These are phyloP conservation scores for Oophaga pumilio DNA, from an alignment of 2,113 vertebrate genomes.

Conservation along the genomic window DNA sequence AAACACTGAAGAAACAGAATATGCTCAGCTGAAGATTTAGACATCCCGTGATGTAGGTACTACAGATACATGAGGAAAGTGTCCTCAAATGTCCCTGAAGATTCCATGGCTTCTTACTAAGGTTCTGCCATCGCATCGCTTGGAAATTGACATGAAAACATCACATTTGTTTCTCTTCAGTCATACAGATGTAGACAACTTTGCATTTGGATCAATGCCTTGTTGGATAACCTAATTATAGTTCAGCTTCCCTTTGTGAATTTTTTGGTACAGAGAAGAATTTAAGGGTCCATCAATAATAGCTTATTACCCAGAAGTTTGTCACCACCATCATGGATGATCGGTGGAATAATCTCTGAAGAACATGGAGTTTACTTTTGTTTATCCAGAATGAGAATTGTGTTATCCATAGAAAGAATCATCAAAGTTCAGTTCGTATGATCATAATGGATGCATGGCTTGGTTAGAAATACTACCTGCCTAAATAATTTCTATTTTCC, in stretches of 20 bases:
- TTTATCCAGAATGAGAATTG: too few species aligned
- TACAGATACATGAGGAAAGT: not conserved
- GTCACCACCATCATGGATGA: not conserved
- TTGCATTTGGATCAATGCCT: not conserved
- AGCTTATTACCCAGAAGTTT: not conserved
- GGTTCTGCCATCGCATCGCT: not conserved
- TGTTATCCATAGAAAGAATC: not conserved
- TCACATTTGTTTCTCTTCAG: not conserved
- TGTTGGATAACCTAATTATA: not conserved
- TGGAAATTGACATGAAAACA: not conserved
- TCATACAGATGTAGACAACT: not conserved
- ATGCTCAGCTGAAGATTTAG: not conserved
- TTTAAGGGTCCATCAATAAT: not conserved
- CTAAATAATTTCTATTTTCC: not conserved
- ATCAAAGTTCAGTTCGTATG: not conserved
- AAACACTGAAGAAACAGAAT: not conserved
- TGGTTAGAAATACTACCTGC: not conserved
- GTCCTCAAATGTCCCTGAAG: not conserved
- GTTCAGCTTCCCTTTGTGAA: not conserved
- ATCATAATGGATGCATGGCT: too few species aligned
- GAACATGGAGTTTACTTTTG: too few species aligned
- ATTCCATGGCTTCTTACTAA: not conserved
- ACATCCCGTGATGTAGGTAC: not conserved
- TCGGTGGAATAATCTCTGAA: too few species aligned
- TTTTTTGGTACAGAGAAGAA: not conserved